phyloP scores from a whole-genome alignment of 2,113 vertebrate species.

The Sula dactylatra region DNA sequence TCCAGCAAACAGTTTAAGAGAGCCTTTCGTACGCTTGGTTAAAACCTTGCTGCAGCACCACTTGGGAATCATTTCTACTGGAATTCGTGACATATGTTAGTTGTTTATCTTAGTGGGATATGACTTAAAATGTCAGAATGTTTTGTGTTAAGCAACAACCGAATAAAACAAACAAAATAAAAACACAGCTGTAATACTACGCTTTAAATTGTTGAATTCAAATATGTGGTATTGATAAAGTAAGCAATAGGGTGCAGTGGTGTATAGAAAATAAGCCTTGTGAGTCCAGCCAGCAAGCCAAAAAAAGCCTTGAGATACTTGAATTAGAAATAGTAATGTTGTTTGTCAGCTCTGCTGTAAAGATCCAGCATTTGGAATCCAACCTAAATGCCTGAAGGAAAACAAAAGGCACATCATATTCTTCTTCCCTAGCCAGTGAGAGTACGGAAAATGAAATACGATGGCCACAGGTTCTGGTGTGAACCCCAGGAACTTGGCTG shows the following conservation, averaged over 20 bases:
- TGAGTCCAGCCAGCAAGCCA: neutral
- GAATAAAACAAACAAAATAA: conserved; percentile 64
- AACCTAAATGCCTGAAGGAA: conserved; percentile 3
- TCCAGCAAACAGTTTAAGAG: neutral
- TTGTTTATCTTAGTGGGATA: conserved; percentile 63
- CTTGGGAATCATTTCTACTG: conserved; percentile 52
- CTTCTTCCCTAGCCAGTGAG: neutral
- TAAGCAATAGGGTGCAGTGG: conserved; percentile 35
- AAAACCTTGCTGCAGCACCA: conserved; percentile 7
- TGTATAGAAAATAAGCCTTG: neutral
- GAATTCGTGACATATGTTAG: conserved; percentile 59
- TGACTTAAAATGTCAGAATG: conserved; percentile 57
- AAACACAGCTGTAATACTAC: conserved; percentile 54
- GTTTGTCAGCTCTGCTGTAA: conserved; percentile 26
- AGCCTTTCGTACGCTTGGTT: neutral
- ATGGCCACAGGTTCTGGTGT: conserved; percentile 41
- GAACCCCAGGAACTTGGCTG: conserved; percentile 48
- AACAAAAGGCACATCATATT: neutral
- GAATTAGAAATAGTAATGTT: neutral
- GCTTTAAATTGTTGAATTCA: neutral
- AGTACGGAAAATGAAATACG: neutral
- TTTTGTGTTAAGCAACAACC: conserved; percentile 63
- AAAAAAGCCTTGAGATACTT: conserved; percentile 18
- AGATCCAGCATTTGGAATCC: neutral
- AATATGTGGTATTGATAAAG: conserved; percentile 36